Conservation (phyloP, 2,797 vertebrate genomes). For the Onychomys arenicola region DNA sequence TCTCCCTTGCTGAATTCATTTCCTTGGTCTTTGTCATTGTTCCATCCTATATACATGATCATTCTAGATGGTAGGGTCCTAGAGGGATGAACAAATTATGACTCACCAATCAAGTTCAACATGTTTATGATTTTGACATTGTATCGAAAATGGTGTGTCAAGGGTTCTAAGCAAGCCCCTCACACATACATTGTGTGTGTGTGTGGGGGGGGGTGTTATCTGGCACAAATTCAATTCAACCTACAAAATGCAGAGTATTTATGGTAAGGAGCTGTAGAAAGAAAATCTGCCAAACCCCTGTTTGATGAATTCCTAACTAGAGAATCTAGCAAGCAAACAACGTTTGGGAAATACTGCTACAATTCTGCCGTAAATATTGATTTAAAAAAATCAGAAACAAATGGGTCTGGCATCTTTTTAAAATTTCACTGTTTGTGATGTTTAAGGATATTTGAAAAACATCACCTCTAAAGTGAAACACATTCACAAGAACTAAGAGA, state of each 20-base stretch:
- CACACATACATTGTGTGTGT: background rate
- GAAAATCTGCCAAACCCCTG: background rate
- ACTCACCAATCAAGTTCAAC: background rate
- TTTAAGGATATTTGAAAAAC: background rate
- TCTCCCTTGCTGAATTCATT: background rate
- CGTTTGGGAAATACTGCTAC: background rate
- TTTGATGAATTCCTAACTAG: no score
- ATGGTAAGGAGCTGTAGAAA: background rate
- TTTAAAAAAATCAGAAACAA: background rate
- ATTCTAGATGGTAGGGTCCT: background rate
- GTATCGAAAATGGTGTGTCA: background rate
- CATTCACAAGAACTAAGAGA: background rate
- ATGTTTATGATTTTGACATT: conserved; percentile 1
- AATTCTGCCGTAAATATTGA: background rate
- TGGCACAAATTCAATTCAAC: background rate
- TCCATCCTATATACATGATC: background rate
- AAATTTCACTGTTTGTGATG: background rate
- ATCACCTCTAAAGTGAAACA: background rate
- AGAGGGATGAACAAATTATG: background rate
- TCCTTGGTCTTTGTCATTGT: background rate
- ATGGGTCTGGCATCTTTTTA: background rate
- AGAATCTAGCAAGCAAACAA: background rate
- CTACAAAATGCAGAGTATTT: background rate
- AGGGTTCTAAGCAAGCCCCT: background rate
- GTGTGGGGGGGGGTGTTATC: background rate